These are phyloP conservation scores for Bubalus kerabau DNA, from an alignment of 2,113 vertebrate genomes.

Conservation along the genomic window DNA sequence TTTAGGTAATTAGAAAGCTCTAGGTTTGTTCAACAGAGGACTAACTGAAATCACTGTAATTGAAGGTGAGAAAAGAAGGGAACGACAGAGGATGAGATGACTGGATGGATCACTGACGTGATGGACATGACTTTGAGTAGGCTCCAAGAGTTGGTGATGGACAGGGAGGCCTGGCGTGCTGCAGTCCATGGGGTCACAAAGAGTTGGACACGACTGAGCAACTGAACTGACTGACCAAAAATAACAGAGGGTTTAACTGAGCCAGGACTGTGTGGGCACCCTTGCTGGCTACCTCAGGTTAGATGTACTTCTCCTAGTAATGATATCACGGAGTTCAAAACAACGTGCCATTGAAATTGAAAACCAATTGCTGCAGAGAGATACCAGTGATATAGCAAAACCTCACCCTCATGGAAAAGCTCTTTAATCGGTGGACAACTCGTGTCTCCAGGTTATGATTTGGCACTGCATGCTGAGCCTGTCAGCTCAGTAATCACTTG, in stretches of 20 bases:
- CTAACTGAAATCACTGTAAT: background rate
- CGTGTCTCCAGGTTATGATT: background rate
- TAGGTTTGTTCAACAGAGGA: background rate
- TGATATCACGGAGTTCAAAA: background rate
- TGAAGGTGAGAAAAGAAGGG: background rate
- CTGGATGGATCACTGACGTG: rapidly evolving
- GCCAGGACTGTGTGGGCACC: background rate
- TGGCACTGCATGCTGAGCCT: background rate
- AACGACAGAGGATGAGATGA: background rate
- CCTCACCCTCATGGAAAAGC: background rate
- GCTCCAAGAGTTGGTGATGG: background rate
- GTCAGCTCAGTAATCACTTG: background rate
- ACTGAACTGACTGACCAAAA: background rate
- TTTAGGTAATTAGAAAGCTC: background rate
- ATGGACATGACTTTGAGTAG: background rate
- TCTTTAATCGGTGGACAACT: background rate
- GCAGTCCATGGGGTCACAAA: background rate
- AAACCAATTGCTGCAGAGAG: background rate
- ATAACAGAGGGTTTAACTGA: background rate
- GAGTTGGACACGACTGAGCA: background rate
- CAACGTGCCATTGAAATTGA: background rate
- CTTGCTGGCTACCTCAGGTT: background rate
- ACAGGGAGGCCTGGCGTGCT: background rate
- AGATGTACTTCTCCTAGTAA: background rate
- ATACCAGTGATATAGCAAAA: background rate